phyloP scores from a whole-genome alignment of 2,797 vertebrate species.

The Pangasius macronema region DNA sequence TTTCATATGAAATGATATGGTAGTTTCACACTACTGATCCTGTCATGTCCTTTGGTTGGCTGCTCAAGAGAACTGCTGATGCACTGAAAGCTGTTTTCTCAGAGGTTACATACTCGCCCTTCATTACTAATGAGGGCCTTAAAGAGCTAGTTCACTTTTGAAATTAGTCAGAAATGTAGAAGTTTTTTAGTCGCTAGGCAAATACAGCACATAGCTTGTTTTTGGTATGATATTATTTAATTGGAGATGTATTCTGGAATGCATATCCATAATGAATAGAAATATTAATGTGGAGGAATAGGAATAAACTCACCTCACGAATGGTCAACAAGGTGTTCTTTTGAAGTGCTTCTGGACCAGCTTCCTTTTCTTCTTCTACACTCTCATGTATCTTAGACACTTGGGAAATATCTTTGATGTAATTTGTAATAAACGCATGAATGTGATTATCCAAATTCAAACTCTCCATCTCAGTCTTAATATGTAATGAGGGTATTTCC shows the following conservation, averaged over 20 bases:
- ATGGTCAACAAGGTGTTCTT: constrained; percentile 54
- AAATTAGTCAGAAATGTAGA: background rate
- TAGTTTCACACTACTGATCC: background rate
- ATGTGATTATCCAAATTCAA: constrained; percentile 33
- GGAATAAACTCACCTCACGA: constrained; percentile 67
- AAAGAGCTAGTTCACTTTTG: background rate
- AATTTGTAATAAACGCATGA: constrained; percentile 38
- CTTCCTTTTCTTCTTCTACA: constrained; percentile 33
- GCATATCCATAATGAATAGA: background rate
- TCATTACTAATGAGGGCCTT: background rate
- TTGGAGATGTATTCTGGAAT: background rate
- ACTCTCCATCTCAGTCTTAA: constrained; percentile 6
- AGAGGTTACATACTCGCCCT: background rate
- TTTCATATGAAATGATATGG: background rate
- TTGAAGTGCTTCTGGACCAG: constrained; percentile 46
- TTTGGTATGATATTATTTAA: background rate
- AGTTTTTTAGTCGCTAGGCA: background rate
- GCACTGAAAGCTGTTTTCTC: background rate
- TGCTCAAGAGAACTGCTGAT: background rate
- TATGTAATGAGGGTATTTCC: constrained; percentile 26
- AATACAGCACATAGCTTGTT: background rate
- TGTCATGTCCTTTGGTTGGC: background rate
- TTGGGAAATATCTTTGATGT: constrained; percentile 36
- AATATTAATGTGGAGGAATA: constrained; percentile 26
- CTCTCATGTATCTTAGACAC: constrained; percentile 35